Evolutionary conservation across 2,113 vertebrate species (phyloP).

Genomic region (Entosphenus tridentatus): DNA sequence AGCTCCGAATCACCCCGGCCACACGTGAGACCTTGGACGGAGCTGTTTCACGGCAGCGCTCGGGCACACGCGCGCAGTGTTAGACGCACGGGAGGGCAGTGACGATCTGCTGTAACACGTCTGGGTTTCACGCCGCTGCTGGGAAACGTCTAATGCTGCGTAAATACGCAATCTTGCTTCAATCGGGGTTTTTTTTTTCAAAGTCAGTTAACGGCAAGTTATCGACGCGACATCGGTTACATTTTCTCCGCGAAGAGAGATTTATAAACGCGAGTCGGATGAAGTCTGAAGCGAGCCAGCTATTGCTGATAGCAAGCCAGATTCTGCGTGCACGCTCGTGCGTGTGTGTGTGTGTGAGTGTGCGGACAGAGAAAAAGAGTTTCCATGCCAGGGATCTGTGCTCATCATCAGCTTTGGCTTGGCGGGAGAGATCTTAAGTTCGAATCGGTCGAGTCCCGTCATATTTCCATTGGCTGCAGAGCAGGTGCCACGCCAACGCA

Average conservation of each 20-base stretch:
- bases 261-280: not conserved
- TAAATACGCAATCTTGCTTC: conserved; percentile 1
- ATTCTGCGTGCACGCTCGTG: not conserved
- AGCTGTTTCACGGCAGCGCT: no score
- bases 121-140: not conserved
- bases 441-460: no score
- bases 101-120: no score
- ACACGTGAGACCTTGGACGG: no score
- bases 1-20: no score
- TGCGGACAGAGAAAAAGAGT: not conserved
- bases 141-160: conserved; percentile 1
- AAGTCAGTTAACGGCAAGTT: conserved; percentile 5
- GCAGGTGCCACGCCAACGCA: no score
- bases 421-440: no score
- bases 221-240: conserved; percentile 2
- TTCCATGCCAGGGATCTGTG: not conserved
- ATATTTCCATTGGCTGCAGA: no score
- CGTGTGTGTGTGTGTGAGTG: conserved; percentile 2
- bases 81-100: no score
- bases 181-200: not conserved
- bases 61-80: no score
- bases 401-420: no score
- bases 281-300: not conserved
- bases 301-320: not conserved
- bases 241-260: not conserved